Evolutionary conservation across 2,113 vertebrate species (phyloP), one percentile per base, ranked within the genome.

Genomic region (Porphyrio hochstetteri): DNA sequence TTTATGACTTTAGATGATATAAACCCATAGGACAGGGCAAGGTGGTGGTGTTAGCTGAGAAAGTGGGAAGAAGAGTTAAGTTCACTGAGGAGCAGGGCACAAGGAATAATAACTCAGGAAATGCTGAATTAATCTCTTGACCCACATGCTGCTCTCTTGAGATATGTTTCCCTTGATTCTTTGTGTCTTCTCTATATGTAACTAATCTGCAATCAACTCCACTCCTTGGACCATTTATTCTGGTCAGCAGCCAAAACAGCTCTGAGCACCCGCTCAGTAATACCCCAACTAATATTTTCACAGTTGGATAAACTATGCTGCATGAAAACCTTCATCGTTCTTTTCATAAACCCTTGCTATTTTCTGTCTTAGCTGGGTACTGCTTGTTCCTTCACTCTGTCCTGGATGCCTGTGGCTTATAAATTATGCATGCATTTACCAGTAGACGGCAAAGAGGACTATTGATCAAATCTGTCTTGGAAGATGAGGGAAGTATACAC

Each of bases 381-480:
- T 96, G 65, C 93, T 96, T 97, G 91, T 90, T 97, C 84, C 82
- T 95, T 85, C 96, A 50, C 71, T 91, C 92, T 86, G 9, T 71
- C 33, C 70, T 92, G 75, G 74, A 96, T 95, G 91, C 91, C 96
- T 96, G 92, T 97, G 97, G 92, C 84, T 94, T 94, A 14, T 56
- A 82, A 88, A 5, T 69, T 97, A 97, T 97, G 94, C 82, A 95
- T 93, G 80, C 78, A 93, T 96, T 84, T 97, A 93, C 90, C 92
- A 93, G 94, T 91, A 96, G 63, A 63, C 2, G 21, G 92, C 60
- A 93, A 97, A 95, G 40, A 92, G 52, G 91, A 72, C 86, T 97
- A 95, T 96, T 97, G 83, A 96, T 94, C 84, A 96, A 97, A 90
- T 61, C 82, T 86, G 46, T 93, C 96, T 96, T 97, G 76, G 93